Conservation (phyloP, 2,888 invertebrate species). For the Perizoma affinitatum region DNA sequence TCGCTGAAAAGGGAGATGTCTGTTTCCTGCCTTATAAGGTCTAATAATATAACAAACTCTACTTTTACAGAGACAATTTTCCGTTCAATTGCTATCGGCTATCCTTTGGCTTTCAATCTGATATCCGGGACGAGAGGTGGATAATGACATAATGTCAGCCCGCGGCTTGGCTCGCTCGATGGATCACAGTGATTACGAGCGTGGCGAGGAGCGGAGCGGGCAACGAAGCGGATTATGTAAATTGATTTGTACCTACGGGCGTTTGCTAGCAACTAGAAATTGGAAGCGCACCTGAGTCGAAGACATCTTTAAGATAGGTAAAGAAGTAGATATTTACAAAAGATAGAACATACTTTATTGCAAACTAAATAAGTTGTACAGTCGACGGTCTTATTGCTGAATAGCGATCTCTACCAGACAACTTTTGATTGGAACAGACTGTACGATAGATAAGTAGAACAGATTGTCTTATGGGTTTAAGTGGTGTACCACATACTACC, state of each 20-base stretch:
- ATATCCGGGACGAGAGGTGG: constrained; percentile 60
- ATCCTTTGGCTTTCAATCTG: constrained; percentile 52
- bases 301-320: background rate
- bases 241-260: constrained; percentile 67
- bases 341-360: background rate
- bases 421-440: too few relatives aligned
- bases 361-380: too few relatives aligned
- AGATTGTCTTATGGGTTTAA: too few relatives aligned
- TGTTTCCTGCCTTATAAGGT: too few relatives aligned
- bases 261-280: constrained; percentile 15
- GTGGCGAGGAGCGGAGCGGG: constrained; percentile 57
- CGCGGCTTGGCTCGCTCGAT: constrained; percentile 54
- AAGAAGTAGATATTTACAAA: background rate
- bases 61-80: constrained; percentile 36
- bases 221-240: constrained; percentile 52
- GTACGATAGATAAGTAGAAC: too few relatives aligned
- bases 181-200: constrained; percentile 66
- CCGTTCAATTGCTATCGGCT: constrained; percentile 49
- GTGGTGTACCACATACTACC: too few relatives aligned
- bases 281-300: constrained; percentile 49
- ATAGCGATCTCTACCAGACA: too few relatives aligned
- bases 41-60: background rate
- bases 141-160: constrained; percentile 77
- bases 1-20: too few relatives aligned
- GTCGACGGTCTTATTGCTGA: too few relatives aligned